These are phyloP conservation scores for Psittacus erithacus DNA, from an alignment of 2,113 vertebrate genomes.

Conservation along the genomic window DNA sequence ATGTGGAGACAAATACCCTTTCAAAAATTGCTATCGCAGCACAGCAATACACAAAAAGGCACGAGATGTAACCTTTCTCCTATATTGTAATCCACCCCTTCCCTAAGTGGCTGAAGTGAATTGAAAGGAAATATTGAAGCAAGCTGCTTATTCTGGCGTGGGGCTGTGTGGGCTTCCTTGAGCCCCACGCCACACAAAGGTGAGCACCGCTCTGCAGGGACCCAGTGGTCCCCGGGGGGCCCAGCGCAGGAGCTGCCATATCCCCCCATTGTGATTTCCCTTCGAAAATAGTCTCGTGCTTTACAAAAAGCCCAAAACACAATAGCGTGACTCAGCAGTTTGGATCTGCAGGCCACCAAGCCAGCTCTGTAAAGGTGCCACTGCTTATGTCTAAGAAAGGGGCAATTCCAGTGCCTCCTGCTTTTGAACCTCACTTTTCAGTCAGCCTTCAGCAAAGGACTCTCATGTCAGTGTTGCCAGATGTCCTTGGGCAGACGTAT, in stretches of 20 bases:
- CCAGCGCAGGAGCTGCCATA: not conserved
- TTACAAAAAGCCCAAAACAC: slow-evolving; percentile 45
- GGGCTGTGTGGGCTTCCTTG: slow-evolving; percentile 10
- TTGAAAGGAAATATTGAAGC: slow-evolving; percentile 50
- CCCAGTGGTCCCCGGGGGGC: not conserved
- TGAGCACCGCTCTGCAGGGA: not conserved
- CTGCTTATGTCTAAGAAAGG: not conserved
- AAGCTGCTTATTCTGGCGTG: not conserved
- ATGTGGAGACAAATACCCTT: not conserved
- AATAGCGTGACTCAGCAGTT: slow-evolving; percentile 54
- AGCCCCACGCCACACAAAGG: slow-evolving; percentile 24
- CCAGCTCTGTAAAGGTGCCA: not conserved
- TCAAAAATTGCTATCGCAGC: not conserved
- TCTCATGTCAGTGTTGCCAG: not conserved
- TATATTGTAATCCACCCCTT: slow-evolving; percentile 15
- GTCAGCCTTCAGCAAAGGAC: not conserved
- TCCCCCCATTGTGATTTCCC: slow-evolving; percentile 50
- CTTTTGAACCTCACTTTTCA: rapidly evolving
- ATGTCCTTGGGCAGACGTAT: not conserved
- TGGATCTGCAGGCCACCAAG: not conserved
- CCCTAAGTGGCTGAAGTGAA: slow-evolving; percentile 16
- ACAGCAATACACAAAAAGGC: not conserved
- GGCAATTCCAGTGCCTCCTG: not conserved
- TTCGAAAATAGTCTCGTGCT: not conserved
- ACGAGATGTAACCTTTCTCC: slow-evolving; percentile 47